Percentiles rank a stretch among this genome's conserved stretches.
Conservation (phyloP, 2,888 invertebrate genomes). For the Petrophora chlorosata region DNA sequence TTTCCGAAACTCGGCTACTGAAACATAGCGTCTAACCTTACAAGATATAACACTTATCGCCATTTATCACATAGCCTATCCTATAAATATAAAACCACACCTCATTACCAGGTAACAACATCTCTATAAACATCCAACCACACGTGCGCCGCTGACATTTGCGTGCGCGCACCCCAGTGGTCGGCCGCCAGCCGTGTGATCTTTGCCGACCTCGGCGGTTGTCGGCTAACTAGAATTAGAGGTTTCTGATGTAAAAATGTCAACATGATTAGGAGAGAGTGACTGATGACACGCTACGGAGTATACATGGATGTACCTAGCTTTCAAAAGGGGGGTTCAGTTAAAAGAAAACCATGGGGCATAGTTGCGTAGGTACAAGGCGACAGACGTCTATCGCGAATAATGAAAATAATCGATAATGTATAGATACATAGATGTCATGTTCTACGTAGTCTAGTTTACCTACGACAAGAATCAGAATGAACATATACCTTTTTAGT, state of each 20-base stretch:
- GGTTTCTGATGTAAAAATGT: conserved; percentile 20
- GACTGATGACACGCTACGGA: conserved; percentile 9
- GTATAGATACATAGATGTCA: too few species aligned
- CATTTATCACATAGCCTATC: neutral
- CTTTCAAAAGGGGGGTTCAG: too few species aligned
- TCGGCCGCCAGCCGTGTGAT: conserved; percentile 67
- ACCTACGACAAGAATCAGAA: too few species aligned
- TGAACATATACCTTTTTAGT: too few species aligned
- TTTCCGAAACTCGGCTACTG: too few species aligned
- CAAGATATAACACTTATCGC: neutral
- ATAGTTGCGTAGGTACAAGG: too few species aligned
- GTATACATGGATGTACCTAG: too few species aligned
- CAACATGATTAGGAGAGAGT: conserved; percentile 16
- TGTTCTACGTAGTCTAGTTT: too few species aligned
- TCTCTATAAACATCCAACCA: conserved; percentile 44
- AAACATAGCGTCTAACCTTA: too few species aligned
- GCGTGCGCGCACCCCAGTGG: conserved; percentile 71
- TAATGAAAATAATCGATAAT: too few species aligned
- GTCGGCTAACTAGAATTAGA: conserved; percentile 14
- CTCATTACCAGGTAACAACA: conserved; percentile 34
- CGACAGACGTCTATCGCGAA: too few species aligned
- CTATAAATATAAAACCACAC: neutral
- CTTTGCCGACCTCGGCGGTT: conserved; percentile 45
- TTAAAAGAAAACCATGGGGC: too few species aligned
- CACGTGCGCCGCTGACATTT: conserved; percentile 75